Evolutionary conservation across 1,140 invertebrate genomes (phyloP).

Genomic region (Trachelipus rathkii): DNA sequence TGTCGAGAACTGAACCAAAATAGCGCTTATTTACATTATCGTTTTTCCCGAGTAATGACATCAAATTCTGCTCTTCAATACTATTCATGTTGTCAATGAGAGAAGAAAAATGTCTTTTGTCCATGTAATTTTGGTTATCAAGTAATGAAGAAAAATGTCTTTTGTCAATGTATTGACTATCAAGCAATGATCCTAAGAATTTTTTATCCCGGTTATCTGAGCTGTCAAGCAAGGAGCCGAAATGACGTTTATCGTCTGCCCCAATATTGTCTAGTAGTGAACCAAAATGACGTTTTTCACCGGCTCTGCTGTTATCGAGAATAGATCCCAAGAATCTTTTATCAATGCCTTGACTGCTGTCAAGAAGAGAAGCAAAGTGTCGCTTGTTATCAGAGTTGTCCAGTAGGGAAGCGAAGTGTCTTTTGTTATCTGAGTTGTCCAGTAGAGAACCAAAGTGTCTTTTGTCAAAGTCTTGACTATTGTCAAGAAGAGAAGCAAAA

Average conservation of each 20-base stretch:
- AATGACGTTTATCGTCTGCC: neutral
- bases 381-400: neutral
- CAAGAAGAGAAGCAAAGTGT: neutral
- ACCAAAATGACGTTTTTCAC: too few relatives aligned
- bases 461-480: neutral
- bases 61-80: neutral
- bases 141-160: neutral
- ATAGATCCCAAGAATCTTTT: neutral
- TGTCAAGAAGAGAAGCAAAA: neutral
- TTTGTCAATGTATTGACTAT: neutral
- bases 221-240: too few relatives aligned
- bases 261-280: neutral
- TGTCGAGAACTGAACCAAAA: neutral
- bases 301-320: neutral
- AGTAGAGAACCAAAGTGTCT: neutral
- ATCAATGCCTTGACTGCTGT: neutral
- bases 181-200: too few relatives aligned
- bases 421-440: neutral
- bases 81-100: neutral
- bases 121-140: neutral
- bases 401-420: neutral
- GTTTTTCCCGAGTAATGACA: neutral
- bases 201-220: neutral
- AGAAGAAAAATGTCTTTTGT: neutral
- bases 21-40: neutral